phyloP scores from a whole-genome alignment of 92 coral and sea anemone species.

The Metridium senile region DNA sequence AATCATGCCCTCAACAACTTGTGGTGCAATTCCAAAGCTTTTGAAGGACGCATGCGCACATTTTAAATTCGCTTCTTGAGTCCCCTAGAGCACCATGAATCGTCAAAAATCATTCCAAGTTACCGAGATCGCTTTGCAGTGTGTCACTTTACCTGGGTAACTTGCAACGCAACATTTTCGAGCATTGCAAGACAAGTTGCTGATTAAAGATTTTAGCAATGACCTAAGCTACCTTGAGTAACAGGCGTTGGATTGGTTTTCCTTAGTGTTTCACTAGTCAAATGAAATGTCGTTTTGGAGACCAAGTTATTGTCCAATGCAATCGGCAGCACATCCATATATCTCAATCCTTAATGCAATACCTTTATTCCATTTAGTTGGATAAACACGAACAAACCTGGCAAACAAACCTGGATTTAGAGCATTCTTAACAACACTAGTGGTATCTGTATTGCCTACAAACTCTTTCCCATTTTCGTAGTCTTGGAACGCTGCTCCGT shows the following conservation, averaged over 20 bases:
- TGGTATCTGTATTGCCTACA: background rate
- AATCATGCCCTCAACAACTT: too few relatives aligned
- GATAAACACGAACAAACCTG: background rate
- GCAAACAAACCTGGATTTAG: background rate
- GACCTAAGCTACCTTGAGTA: too few relatives aligned
- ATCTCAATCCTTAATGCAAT: background rate
- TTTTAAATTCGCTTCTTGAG: too few relatives aligned
- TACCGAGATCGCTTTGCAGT: too few relatives aligned
- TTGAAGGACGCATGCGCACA: background rate
- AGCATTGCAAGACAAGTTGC: too few relatives aligned
- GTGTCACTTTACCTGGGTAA: too few relatives aligned
- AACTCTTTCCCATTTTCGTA: background rate
- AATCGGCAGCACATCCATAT: background rate
- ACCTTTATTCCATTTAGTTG: background rate
- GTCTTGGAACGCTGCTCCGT: background rate
- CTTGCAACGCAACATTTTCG: too few relatives aligned
- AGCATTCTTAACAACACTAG: background rate
- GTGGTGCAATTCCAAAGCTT: too few relatives aligned
- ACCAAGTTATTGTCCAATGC: background rate
- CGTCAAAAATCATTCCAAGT: too few relatives aligned
- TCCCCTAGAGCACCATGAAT: too few relatives aligned
- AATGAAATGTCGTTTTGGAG: background rate
- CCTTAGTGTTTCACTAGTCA: background rate
- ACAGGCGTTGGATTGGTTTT: too few relatives aligned
- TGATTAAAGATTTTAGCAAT: background rate